A percentile compares a stretch with the other conserved stretches of the same genome.
Conservation (phyloP, 2,888 invertebrate genomes). For the Gymnosoma rotundatum region DNA sequence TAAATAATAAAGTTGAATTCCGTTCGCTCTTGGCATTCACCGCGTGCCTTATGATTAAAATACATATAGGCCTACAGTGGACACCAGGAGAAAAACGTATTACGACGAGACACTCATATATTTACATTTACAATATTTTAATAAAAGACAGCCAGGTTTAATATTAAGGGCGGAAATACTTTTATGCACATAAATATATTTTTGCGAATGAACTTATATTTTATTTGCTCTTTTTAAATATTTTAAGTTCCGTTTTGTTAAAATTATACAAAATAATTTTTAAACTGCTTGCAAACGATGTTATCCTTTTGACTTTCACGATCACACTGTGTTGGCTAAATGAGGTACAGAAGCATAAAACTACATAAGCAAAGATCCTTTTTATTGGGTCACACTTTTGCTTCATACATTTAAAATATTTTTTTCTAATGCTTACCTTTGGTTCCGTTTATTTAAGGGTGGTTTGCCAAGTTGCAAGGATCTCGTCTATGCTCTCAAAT, state of each 20-base stretch:
- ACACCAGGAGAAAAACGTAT: conserved; percentile 92
- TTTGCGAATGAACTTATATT: no score
- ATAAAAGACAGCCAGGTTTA: no score
- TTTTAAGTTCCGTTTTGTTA: not conserved
- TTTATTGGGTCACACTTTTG: conserved; percentile 34
- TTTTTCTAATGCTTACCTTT: conserved; percentile 40
- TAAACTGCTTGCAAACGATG: conserved; percentile 60
- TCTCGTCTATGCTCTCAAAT: conserved; percentile 30
- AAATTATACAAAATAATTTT: not conserved
- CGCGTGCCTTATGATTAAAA: conserved; percentile 98
- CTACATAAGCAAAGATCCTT: conserved; percentile 66
- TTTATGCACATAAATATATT: not conserved
- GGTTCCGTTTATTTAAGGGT: conserved; percentile 43
- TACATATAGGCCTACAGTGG: conserved; percentile 97
- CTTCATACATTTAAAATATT: conserved; percentile 13
- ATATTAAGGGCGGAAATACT: not conserved
- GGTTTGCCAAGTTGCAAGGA: conserved; percentile 36
- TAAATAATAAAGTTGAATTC: conserved; percentile 79
- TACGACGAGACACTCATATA: conserved; percentile 61
- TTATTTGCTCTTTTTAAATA: not conserved
- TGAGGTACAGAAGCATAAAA: conserved; percentile 74
- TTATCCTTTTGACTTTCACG: conserved; percentile 74
- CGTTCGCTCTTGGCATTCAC: conserved; percentile 99
- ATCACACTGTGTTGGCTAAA: conserved; percentile 76
- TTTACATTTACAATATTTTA: not conserved